phyloP scores from a whole-genome alignment of 2,797 vertebrate genomes.

The Cossypha niveicapilla region DNA sequence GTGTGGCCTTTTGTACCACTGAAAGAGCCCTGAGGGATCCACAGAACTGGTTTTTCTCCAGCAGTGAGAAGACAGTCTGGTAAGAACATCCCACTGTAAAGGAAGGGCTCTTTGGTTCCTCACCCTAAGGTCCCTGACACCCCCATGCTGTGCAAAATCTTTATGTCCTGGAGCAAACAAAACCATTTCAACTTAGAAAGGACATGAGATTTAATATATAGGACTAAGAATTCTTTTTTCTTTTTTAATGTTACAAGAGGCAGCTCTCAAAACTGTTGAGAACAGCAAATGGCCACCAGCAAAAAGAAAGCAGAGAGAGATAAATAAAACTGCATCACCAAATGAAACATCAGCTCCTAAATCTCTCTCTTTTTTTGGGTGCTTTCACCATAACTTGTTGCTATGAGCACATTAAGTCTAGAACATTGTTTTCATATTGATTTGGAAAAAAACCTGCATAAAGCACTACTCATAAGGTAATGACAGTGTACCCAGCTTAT shows the following conservation, averaged over 20 bases:
- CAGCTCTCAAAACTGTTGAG: neutral
- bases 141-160: neutral
- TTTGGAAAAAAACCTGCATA: neutral
- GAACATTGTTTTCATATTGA: neutral
- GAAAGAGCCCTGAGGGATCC: neutral
- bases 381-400: neutral
- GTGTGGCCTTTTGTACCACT: neutral
- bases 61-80: neutral
- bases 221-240: neutral
- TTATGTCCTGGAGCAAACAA: neutral
- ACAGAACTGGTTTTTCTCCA: neutral
- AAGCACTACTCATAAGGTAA: neutral
- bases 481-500: neutral
- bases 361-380: neutral
- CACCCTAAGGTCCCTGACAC: neutral
- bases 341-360: neutral
- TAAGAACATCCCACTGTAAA: neutral
- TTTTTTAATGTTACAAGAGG: neutral
- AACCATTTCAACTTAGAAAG: neutral
- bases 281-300: neutral
- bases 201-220: neutral
- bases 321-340: neutral
- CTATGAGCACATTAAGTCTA: neutral
- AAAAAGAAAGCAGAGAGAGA: neutral
- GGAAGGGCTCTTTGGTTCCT: neutral